Conservation (phyloP, 2,888 invertebrate genomes). For the Eledone cirrhosa region DNA sequence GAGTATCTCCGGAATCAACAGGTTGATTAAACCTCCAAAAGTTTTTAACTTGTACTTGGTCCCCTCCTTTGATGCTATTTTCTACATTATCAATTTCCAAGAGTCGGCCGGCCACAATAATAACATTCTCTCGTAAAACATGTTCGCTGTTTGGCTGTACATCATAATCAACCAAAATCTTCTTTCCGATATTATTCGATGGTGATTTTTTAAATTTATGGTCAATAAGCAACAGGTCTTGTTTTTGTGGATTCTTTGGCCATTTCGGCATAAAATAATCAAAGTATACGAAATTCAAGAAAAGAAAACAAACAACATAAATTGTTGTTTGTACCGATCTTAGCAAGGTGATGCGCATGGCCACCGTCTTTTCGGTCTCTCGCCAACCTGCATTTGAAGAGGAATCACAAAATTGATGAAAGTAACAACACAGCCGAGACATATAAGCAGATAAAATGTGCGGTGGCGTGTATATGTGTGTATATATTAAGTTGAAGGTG, state of each 20-base stretch:
- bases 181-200: no score
- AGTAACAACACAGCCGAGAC: neutral
- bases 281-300: constrained; percentile 35
- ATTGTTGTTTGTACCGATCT: constrained; percentile 40
- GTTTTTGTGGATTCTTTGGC: no score
- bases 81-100: neutral
- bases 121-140: neutral
- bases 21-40: constrained; percentile 28
- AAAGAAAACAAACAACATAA: constrained; percentile 33
- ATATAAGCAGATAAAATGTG: constrained; percentile 10
- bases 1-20: constrained; percentile 26
- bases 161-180: no score
- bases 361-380: constrained; percentile 19
- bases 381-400: constrained; percentile 8
- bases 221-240: no score
- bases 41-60: neutral
- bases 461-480: neutral
- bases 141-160: no score
- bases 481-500: no score
- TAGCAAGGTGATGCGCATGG: constrained; percentile 44
- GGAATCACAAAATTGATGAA: neutral
- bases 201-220: no score
- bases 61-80: neutral
- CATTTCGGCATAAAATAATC: neutral
- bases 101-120: neutral